Evolutionary conservation across 2,113 vertebrate species (phyloP).

Genomic region (Apeltes quadracus): DNA sequence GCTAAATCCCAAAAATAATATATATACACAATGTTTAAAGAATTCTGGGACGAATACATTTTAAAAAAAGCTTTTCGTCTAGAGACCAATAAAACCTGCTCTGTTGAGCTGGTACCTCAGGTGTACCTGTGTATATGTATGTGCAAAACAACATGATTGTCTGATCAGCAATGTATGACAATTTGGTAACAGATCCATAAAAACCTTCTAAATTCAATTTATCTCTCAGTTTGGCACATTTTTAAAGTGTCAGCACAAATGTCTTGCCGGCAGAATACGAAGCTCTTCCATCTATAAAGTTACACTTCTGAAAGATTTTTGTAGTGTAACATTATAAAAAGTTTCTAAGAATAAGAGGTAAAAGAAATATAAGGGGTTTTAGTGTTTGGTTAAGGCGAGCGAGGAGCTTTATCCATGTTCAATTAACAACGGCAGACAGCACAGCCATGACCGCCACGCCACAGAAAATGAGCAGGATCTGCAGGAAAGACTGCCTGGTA

Average conservation of each 20-base stretch:
- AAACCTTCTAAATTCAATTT: constrained; percentile 13
- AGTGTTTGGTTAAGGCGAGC: constrained; percentile 40
- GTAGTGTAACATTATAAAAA: background rate
- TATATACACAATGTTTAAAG: constrained; percentile 28
- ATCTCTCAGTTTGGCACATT: constrained; percentile 40
- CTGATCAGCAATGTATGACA: constrained; percentile 41
- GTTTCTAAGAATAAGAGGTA: constrained; percentile 1
- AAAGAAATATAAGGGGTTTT: constrained; percentile 8
- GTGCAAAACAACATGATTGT: constrained; percentile 70
- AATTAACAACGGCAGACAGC: constrained; percentile 85
- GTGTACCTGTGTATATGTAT: constrained; percentile 40
- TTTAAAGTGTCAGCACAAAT: constrained; percentile 36
- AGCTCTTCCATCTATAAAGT: constrained; percentile 53
- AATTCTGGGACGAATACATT: constrained; percentile 12
- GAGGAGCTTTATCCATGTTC: constrained; percentile 42
- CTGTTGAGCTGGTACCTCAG: constrained; percentile 3
- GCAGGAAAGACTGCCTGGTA: constrained; percentile 88
- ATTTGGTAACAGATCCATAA: constrained; percentile 44
- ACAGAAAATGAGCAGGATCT: constrained; percentile 88
- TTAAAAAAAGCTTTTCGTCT: background rate
- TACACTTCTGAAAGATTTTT: constrained; percentile 32
- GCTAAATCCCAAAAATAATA: constrained; percentile 36
- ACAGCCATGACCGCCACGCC: constrained; percentile 92
- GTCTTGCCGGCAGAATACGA: constrained; percentile 10
- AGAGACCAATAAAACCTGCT: constrained; percentile 19